Percentiles rank a stretch among this genome's conserved stretches.
Evolutionary conservation across 2,797 vertebrate species (phyloP).

Genomic region (Limnodromus scolopaceus): DNA sequence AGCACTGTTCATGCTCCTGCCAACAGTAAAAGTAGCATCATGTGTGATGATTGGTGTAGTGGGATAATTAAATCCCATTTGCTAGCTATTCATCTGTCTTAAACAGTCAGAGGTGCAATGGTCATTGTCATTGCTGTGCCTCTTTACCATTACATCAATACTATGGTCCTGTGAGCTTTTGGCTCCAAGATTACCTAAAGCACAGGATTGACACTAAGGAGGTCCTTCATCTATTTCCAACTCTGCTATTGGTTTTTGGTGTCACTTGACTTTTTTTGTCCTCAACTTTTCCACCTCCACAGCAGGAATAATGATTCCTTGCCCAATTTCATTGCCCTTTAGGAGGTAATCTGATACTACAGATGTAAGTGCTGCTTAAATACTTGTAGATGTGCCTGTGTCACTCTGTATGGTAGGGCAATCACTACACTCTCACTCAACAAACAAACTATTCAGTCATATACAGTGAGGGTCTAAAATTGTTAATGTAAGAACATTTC

Average conservation of each 20-base stretch:
- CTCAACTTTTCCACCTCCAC: not conserved
- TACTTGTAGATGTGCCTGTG: not conserved
- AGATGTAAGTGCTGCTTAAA: not conserved
- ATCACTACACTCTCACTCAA: not conserved
- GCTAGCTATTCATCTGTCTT: not conserved
- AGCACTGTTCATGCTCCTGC: not conserved
- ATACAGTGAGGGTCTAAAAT: not conserved
- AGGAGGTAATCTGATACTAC: not conserved
- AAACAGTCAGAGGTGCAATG: not conserved
- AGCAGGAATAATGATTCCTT: not conserved
- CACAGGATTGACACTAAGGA: not conserved
- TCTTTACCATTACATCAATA: not conserved
- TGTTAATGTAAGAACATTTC: not conserved
- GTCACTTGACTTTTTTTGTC: not conserved
- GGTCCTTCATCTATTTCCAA: not conserved
- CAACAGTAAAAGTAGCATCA: not conserved
- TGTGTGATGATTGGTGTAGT: not conserved
- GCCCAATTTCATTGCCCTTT: slow-evolving; percentile 2
- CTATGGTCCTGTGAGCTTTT: not conserved
- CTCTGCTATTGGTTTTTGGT: not conserved
- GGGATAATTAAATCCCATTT: slow-evolving; percentile 11
- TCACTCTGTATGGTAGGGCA: not conserved
- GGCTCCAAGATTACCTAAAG: not conserved
- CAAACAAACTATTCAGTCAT: not conserved
- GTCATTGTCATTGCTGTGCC: not conserved